Percentiles rank a stretch among this genome's conserved stretches.
phyloP scores from a whole-genome alignment of 2,113 vertebrate species.

The Ginglymostoma cirratum region DNA sequence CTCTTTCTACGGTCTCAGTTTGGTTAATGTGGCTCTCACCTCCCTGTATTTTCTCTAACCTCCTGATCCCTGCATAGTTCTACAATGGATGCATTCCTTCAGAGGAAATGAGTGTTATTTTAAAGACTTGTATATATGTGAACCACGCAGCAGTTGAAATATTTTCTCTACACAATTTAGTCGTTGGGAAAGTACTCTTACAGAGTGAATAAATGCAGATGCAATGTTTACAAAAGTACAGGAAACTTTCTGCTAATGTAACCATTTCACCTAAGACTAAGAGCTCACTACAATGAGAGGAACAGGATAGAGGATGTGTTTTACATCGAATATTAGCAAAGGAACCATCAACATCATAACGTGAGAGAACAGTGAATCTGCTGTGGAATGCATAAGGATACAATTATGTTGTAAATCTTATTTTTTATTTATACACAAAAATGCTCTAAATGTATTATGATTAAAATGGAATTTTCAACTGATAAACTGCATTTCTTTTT shows the following conservation, averaged over 20 bases:
- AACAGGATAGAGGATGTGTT: background rate
- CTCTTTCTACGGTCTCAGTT: conserved; percentile 12
- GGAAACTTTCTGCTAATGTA: background rate
- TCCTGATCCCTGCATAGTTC: conserved; percentile 35
- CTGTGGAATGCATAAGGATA: background rate
- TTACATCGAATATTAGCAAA: background rate
- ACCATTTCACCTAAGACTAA: background rate
- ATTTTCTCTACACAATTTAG: background rate
- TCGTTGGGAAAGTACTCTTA: background rate
- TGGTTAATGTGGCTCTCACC: conserved; percentile 19
- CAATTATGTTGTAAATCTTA: background rate
- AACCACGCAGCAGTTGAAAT: conserved; percentile 16
- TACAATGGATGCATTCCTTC: conserved; percentile 32
- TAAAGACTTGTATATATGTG: conserved; percentile 26
- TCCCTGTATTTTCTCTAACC: conserved; percentile 29
- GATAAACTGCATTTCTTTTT: background rate
- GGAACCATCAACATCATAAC: background rate
- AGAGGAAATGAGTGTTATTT: conserved; percentile 32
- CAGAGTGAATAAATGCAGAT: background rate
- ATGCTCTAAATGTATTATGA: background rate
- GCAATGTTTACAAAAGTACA: background rate
- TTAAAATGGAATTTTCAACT: background rate
- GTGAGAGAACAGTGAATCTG: background rate
- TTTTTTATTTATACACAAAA: background rate
- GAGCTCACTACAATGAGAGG: background rate